Base-by-base conservation (phyloP, 2,113 vertebrate species). In the Tor tambroides region DNA sequence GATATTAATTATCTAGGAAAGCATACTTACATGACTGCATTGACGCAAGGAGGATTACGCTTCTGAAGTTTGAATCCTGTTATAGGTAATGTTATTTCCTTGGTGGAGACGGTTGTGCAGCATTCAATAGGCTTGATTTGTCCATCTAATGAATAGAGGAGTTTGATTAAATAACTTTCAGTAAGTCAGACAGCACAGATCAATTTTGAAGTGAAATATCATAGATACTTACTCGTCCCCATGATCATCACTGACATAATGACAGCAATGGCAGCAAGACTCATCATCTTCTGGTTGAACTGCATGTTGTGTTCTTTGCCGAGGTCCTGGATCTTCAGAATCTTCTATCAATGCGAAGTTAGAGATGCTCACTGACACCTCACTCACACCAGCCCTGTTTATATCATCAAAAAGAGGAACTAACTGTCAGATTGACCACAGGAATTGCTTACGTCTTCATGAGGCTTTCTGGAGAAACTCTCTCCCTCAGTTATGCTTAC, bases 61-160 rank as follows among this genome's bases (percentile, higher is more conserved):
- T 17, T 91, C 90, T 95, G 93, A 35, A 90, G 6, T 88, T 87
- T 93, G 91, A 91, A 94, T 41, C 93, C 94, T 21, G 88, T 79
- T 90, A 95, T 95, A 51, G 92, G 86, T 35, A 80, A 85, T 0
- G 49, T 90, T 87, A 95, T 67, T 9, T 80, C 87, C 21, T 2
- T 15, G 1, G 4, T 35, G 1, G 93, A 91, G 79, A 91, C 86
- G 35, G 59, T 0, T 3, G 63, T 93, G 89, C 95, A 93, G 85
- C 94, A 95, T 0, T n/a, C 19, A 17, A 1, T 10, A 0, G 59
- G 0, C 77, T 92, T 91, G 41, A 71, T 78, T 71, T 71, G 83
- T 80, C 82, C 86, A 90, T 87, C 86, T 89, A 84, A 65, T 65
- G 11, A 65, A 81, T 11, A 15, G 12, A 81, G 9, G 2, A 46